These are phyloP conservation scores for Epizoanthus stellaris DNA, from an alignment of 92 coral and sea anemone species.

Conservation along the genomic window DNA sequence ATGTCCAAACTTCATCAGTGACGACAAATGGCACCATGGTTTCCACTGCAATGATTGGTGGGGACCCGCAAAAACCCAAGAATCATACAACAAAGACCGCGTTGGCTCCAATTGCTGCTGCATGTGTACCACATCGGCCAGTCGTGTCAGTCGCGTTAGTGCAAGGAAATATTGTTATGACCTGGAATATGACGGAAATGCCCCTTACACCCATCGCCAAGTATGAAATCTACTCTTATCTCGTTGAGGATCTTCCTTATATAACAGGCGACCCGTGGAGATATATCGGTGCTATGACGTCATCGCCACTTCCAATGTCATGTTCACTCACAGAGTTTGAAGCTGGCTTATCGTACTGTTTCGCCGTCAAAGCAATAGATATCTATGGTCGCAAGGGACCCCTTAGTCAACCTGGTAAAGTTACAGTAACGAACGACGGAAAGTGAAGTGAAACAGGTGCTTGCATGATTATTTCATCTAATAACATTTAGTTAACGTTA, in stretches of 20 bases:
- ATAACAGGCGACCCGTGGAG: background rate
- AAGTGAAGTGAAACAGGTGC: no score
- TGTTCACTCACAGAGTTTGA: slow-evolving; percentile 31
- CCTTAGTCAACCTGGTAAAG: background rate
- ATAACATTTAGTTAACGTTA: no score
- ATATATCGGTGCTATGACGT: background rate
- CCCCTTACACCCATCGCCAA: slow-evolving; percentile 6
- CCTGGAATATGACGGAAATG: background rate
- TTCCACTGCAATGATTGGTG: no score
- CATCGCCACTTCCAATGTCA: slow-evolving; percentile 1
- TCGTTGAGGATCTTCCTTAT: background rate
- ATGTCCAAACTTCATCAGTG: no score
- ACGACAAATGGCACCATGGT: no score
- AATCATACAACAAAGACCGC: no score
- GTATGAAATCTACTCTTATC: slow-evolving; percentile 8
- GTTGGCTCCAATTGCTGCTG: no score
- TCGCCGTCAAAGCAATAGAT: slow-evolving; percentile 30
- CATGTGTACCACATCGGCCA: background rate
- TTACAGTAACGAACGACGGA: no score
- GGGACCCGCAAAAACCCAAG: no score
- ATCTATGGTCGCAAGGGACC: slow-evolving; percentile 23
- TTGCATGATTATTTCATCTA: no score
- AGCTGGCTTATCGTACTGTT: slow-evolving; percentile 5
- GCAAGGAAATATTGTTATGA: slow-evolving; percentile 1
- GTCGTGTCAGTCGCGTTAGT: background rate